Evolutionary conservation across 2,113 vertebrate genomes (phyloP).

Genomic region (Bambusicola thoracicus): DNA sequence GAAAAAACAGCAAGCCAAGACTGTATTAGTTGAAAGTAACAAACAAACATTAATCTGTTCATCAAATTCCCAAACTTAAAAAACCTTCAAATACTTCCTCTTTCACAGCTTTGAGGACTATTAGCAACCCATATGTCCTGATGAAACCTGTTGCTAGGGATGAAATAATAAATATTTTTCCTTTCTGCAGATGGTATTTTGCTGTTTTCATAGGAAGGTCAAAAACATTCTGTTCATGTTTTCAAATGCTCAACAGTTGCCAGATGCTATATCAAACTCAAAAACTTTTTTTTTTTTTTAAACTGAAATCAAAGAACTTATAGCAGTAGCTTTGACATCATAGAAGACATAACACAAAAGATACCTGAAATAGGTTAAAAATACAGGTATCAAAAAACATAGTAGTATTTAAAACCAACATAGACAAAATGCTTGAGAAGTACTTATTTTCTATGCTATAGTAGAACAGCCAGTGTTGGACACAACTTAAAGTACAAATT

Average conservation of each 20-base stretch:
- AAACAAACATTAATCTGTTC: not conserved
- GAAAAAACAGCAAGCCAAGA: not conserved
- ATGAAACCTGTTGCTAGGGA: not conserved
- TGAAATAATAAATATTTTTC: not conserved
- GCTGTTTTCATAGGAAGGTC: not conserved
- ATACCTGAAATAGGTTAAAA: not conserved
- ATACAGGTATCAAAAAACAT: not conserved
- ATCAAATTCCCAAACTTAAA: not conserved
- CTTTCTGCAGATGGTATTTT: not conserved
- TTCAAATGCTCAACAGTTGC: not conserved
- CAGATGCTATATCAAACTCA: not conserved
- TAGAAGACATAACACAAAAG: not conserved
- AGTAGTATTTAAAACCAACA: not conserved
- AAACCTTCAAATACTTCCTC: not conserved
- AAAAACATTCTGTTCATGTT: not conserved
- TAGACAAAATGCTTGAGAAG: not conserved
- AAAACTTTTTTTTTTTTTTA: not conserved
- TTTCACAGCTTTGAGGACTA: not conserved
- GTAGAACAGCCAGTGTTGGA: not conserved
- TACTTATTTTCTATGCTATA: not conserved
- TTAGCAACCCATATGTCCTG: not conserved
- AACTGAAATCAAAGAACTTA: not conserved
- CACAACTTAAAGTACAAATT: not conserved
- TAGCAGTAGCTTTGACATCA: not conserved
- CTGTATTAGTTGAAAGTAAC: not conserved